phyloP scores from a whole-genome alignment of 2,888 invertebrate species.

The Pachymerium ferrugineum region DNA sequence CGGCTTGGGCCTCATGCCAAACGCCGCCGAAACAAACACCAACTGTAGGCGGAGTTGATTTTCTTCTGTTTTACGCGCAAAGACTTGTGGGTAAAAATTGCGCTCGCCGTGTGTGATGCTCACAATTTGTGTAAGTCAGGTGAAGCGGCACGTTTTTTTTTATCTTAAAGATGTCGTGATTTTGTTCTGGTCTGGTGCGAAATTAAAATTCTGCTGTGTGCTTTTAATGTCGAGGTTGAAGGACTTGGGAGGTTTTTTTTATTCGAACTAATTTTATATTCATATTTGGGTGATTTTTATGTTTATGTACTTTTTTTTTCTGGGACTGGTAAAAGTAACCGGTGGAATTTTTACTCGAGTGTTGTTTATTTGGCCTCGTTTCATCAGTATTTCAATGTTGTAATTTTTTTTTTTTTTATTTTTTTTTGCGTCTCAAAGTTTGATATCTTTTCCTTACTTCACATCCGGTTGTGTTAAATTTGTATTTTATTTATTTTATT shows the following conservation, averaged over 20 bases:
- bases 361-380: neutral
- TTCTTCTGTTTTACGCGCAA: constrained; percentile 13
- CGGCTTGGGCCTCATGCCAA: neutral
- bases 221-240: too few relatives aligned
- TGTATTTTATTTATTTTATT: neutral
- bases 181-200: neutral
- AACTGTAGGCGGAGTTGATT: neutral
- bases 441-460: neutral
- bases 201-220: neutral
- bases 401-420: neutral
- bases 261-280: neutral
- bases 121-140: neutral
- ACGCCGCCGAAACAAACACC: neutral
- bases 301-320: neutral
- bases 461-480: neutral
- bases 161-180: neutral
- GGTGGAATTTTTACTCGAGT: neutral
- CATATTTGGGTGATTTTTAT: neutral
- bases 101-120: neutral
- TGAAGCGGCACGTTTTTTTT: neutral
- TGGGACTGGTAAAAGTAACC: neutral
- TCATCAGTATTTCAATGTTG: neutral
- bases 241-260: neutral
- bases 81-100: neutral
- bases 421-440: neutral